Base-by-base conservation (phyloP, 2,113 vertebrate species). In the Hylia prasina region DNA sequence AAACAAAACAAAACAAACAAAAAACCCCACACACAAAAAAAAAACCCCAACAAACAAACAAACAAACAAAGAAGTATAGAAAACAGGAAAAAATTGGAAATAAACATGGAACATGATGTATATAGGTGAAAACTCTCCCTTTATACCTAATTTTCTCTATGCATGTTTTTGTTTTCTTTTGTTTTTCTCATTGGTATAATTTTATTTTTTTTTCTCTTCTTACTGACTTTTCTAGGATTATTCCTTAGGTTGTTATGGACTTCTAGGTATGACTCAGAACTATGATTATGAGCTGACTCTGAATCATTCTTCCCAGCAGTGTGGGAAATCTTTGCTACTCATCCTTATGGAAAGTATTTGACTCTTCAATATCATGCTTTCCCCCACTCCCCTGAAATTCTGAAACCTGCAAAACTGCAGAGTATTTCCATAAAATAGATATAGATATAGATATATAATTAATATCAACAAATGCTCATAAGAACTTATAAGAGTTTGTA, bases 131-230 rank as follows among this genome's bases (percentile, higher is more conserved):
- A 87, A 84, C 8, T 19, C 6, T 58, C 31, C 17, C 5, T 42
- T 63, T 63, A 23, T 50, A 53, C 6, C 4, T 20, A 22, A 77
- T 84, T 93, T 22, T 72, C n/a, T 58, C 5, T 72, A 30, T 30
- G 47, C 4, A 18, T 12, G 2, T 4, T 50, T 70, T 68, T 35
- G 1, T 6, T 31, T 54, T 19, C 2, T 5, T n/a, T 54, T 20
- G 2, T 39, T 35, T 37, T 11, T 8, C 18, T 7, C 15, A 45
- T 70, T 3, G 0, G 1, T 47, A n/a, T n/a, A 20, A 7, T 21
- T 21, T 2, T 53, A 8, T 27, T 35, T 17, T 28, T 44, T 28
- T 50, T 7, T 22, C 5, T 61, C 27, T 64, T 58, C 11, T 51
- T 31, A 64, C 22, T 54, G 39, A 60, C 19, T 53, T 44, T 73